Conservation (phyloP, 2,113 vertebrate genomes). For the Stomatorhinus ivindoensis region DNA sequence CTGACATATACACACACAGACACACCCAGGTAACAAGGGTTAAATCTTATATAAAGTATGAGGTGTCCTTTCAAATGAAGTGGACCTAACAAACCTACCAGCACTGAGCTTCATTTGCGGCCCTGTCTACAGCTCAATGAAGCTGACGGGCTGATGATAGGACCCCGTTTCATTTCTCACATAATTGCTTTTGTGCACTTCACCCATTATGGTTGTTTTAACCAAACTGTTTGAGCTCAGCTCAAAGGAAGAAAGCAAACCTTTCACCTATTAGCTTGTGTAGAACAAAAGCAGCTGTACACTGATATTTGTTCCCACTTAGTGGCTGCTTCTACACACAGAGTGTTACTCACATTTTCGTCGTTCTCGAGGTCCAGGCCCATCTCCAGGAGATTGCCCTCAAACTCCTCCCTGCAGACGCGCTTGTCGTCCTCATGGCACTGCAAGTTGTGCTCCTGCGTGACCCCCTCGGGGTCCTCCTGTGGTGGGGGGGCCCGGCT, state of each 20-base stretch:
- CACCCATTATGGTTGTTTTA: background rate
- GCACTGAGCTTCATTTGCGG: background rate
- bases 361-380: slow-evolving; percentile 89
- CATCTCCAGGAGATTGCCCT: slow-evolving; percentile 78
- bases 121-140: background rate
- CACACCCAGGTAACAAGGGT: background rate
- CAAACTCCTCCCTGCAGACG: slow-evolving; percentile 78
- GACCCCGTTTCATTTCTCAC: background rate
- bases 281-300: background rate
- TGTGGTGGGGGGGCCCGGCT: slow-evolving; percentile 31
- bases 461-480: slow-evolving; percentile 40
- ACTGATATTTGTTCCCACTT: background rate
- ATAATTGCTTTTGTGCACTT: slow-evolving; percentile 30
- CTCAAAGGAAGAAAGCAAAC: slow-evolving; percentile 16
- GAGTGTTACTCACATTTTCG: slow-evolving; percentile 68
- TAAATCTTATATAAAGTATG: background rate
- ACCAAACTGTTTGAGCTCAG: slow-evolving; percentile 29
- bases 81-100: background rate
- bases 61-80: background rate
- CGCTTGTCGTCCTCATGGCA: slow-evolving; percentile 80
- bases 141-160: background rate
- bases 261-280: background rate
- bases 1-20: too few relatives aligned
- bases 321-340: background rate
- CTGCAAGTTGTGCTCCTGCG: slow-evolving; percentile 50